A percentile compares a stretch with the other conserved stretches of the same genome.
Evolutionary conservation across 2,888 invertebrate species (phyloP).

Genomic region (Melikaiella ostensackeni): DNA sequence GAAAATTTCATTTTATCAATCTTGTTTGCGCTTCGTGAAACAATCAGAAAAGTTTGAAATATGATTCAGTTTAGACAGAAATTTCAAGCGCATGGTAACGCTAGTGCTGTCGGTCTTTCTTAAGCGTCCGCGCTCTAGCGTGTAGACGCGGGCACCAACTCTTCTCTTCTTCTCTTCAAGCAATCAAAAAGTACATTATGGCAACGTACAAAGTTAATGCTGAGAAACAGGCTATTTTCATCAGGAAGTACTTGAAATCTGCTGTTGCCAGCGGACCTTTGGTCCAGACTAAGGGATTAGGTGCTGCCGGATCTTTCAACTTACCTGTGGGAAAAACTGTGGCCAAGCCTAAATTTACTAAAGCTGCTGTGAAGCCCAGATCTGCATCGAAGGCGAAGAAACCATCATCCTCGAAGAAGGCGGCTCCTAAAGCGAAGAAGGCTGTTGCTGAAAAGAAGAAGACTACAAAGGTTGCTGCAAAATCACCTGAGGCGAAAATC

Average conservation of each 20-base stretch:
- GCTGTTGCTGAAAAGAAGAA: not conserved
- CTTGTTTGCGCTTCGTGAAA: not conserved
- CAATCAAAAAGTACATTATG: slow-evolving; percentile 82
- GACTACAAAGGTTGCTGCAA: not conserved
- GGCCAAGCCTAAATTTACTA: slow-evolving; percentile 49
- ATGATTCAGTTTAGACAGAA: not conserved
- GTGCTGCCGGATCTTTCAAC: slow-evolving; percentile 78
- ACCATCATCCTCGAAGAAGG: slow-evolving; percentile 48
- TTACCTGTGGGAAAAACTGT: slow-evolving; percentile 54
- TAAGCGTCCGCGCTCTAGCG: not conserved
- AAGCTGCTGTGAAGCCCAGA: slow-evolving; percentile 46
- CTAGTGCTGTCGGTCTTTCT: not conserved
- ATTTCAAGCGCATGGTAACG: not conserved
- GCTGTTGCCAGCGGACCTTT: slow-evolving; percentile 79
- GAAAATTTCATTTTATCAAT: not conserved
- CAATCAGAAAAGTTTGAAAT: not conserved
- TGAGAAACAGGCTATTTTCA: slow-evolving; percentile 79
- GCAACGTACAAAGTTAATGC: slow-evolving; percentile 80
- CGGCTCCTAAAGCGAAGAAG: not conserved
- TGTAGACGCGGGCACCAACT: too few species aligned
- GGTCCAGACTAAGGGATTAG: slow-evolving; percentile 79
- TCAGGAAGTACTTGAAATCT: slow-evolving; percentile 80
- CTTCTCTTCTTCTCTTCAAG: slow-evolving; percentile 77
- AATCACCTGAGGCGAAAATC: not conserved
- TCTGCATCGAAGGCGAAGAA: slow-evolving; percentile 49